phyloP scores from a whole-genome alignment of 2,797 vertebrate species.

The Petrocephalus schoutedeni region DNA sequence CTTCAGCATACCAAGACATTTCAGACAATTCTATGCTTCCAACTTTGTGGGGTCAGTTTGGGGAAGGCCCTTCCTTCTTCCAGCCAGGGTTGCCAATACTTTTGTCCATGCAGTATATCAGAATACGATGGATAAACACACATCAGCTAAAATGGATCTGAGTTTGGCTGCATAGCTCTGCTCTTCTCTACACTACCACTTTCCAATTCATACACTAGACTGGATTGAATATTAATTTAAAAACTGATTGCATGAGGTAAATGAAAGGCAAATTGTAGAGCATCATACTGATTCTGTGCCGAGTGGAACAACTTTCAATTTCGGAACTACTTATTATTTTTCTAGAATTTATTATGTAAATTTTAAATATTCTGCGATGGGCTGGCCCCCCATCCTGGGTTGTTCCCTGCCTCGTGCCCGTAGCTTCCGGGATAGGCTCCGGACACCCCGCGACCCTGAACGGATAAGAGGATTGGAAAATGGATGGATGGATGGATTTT shows the following conservation, averaged over 20 bases:
- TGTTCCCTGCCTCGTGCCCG: too few relatives aligned
- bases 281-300: not conserved
- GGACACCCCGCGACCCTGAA: too few relatives aligned
- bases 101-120: not conserved
- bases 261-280: not conserved
- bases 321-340: not conserved
- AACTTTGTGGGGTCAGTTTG: too few relatives aligned
- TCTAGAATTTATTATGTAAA: not conserved
- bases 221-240: not conserved
- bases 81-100: not conserved
- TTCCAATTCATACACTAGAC: not conserved
- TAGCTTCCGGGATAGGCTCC: too few relatives aligned
- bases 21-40: too few relatives aligned
- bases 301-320: not conserved
- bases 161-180: not conserved
- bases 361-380: too few relatives aligned
- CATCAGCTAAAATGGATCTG: not conserved
- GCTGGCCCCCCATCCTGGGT: too few relatives aligned
- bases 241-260: not conserved
- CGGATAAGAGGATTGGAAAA: too few relatives aligned
- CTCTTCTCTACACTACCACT: not conserved
- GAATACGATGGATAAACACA: not conserved
- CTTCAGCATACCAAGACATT: too few relatives aligned
- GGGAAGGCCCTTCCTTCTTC: too few relatives aligned
- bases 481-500: too few relatives aligned